Percentiles rank a stretch among this genome's conserved stretches.
These are phyloP conservation scores for Caenorhabditis briggsae DNA, from an alignment of 1,140 invertebrate species.

Conservation along the genomic window DNA sequence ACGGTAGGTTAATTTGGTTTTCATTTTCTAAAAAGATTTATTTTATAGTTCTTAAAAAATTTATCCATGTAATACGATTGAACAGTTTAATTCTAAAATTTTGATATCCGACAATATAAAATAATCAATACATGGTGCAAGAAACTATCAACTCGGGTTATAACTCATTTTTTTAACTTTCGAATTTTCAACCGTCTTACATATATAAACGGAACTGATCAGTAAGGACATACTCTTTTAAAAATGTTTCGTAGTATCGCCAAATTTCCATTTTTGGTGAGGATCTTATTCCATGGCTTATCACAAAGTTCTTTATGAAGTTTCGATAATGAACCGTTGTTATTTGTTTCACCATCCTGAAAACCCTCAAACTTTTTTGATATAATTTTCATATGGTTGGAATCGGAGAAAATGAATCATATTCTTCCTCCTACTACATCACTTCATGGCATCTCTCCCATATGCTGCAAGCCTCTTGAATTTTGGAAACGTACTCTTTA, in stretches of 20 bases:
- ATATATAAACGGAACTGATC: no score
- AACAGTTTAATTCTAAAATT: no score
- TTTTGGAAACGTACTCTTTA: conserved; percentile 17
- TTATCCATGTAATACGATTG: no score
- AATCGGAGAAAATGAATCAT: neutral
- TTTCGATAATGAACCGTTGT: neutral
- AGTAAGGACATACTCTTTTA: neutral
- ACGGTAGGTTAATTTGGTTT: neutral
- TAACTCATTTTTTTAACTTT: no score
- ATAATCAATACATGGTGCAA: neutral
- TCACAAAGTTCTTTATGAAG: neutral
- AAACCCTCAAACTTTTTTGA: no score
- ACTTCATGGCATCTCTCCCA: conserved; percentile 7
- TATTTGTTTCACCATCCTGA: no score
- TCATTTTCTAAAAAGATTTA: neutral
- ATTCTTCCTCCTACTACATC: neutral
- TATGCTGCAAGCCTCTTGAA: conserved; percentile 15
- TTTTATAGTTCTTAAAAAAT: no score
- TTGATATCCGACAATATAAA: no score
- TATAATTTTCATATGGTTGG: no score
- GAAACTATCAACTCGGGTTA: no score
- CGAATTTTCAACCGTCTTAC: no score
- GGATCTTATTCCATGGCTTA: neutral
- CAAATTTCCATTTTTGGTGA: neutral
- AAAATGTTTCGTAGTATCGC: neutral